Base-by-base conservation (phyloP, 2,797 vertebrate genomes). In the Tachyglossus aculeatus region DNA sequence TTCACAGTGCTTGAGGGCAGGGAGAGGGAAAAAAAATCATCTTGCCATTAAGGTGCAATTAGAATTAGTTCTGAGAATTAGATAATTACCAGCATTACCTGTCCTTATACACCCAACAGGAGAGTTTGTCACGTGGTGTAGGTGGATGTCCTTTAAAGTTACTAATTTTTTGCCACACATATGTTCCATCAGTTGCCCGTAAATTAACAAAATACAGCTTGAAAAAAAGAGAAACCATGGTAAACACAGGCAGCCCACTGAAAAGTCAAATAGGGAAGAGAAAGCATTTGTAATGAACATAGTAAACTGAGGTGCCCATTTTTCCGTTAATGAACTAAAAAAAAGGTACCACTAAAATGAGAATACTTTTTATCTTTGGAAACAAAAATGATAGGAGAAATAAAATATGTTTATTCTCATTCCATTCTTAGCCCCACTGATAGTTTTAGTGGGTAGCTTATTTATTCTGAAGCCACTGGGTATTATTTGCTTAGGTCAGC, bases 51-150 rank as follows among this genome's bases (percentile, higher is more conserved):
- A n/a, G n/a, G n/a, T n/a, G n/a, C n/a, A n/a, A n/a, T n/a, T n/a
- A n/a, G n/a, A n/a, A n/a, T n/a, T n/a, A n/a, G n/a, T n/a, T n/a
- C n/a, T n/a, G n/a, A n/a, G n/a, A n/a, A n/a, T n/a, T n/a, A n/a
- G n/a, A n/a, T n/a, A n/a, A n/a, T n/a, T n/a, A n/a, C n/a, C 31
- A 60, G 16, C 5, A 65, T 88, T 90, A 94, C 93, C 90, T 92
- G 89, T 94, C 89, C 67, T 95, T 92, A 76, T 98, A 91, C 56
- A 97, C 94, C 97, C 97, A 99, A 89, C 96, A 98, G 83, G 96
- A 96, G 61, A 97, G 93, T 74, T 99, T 98, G 89, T 99, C 96
- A 80, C 97, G 93, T 47, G 96, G 95, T 29, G 97, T 96, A 5
- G 97, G 97, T 66, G 94, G 90, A 5, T 91, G 92, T 34, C 96